Base-by-base conservation (phyloP, 2,797 vertebrate species). In the Phrynocephalus guinanensis region DNA sequence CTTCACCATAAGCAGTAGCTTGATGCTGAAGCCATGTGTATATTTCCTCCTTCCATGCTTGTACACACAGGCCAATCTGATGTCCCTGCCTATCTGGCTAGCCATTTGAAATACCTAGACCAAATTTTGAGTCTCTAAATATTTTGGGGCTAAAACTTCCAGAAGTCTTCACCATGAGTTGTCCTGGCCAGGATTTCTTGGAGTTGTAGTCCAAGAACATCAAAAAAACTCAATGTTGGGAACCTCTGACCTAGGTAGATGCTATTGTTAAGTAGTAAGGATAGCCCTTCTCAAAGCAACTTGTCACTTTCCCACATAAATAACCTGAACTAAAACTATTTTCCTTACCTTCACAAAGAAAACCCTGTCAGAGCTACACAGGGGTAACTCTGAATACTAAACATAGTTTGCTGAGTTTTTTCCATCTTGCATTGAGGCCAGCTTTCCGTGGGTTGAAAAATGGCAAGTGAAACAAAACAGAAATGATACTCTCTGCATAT, bases 381-480 rank as follows among this genome's bases (percentile, higher is more conserved):
- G 33, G 44, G 10, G 50, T 80, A 52, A 52, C 3, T 5, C n/a
- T 52, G 20, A 80, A 44, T 15, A 80, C 52, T 71, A 50, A 86
- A 66, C 72, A 48, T 67, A 66, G n/a, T 26, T 63, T 33, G 6
- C 16, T 78, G 20, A 44, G 52, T 84, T 79, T 83, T 68, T 68
- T 26, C 82, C n/a, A 48, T 13, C 28, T 67, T 22, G 30, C 50
- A 66, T 26, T 67, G 44, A 80, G 44, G 56, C 70, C 71, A 60
- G 70, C 71, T 56, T 76, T 85, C 30, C 28, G 68, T 56, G 13
- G 30, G 50, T 2, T 38, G 10, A 85, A 85, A 81, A 28, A 67
- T 88, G 77, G 83, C 70, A 85, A 88, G 79, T n/a, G 81, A 88
- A 88, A 85, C 80, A 81, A 38, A 72, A 78, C 66, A 66, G 28